phyloP scores from a whole-genome alignment of 2,888 invertebrate species.

The Drosophila dives region DNA sequence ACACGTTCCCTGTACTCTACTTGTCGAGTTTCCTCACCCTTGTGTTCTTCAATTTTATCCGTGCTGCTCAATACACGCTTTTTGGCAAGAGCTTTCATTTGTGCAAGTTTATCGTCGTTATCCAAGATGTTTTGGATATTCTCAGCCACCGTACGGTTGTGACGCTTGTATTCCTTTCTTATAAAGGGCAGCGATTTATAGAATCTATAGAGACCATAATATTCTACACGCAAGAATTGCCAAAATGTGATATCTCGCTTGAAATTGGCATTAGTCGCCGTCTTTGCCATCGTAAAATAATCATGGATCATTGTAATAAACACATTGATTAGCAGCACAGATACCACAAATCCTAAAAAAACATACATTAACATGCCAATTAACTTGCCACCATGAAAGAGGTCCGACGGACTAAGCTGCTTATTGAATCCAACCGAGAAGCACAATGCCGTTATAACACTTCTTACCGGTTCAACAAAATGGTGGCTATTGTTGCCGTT shows the following conservation, averaged over 20 bases:
- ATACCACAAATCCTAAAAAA: constrained; percentile 67
- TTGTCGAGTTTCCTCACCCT: constrained; percentile 21
- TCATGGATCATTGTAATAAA: constrained; percentile 75
- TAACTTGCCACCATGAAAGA: constrained; percentile 70
- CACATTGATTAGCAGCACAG: constrained; percentile 79
- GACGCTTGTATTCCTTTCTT: constrained; percentile 12
- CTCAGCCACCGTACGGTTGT: constrained; percentile 50
- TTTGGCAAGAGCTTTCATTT: neutral
- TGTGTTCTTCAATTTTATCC: neutral
- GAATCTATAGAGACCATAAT: neutral
- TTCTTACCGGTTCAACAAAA: constrained; percentile 60
- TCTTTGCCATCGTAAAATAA: constrained; percentile 64
- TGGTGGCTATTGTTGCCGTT: constrained; percentile 75
- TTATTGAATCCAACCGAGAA: constrained; percentile 76
- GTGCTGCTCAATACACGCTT: neutral
- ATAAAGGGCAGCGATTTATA: neutral
- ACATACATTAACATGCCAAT: constrained; percentile 76
- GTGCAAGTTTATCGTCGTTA: neutral
- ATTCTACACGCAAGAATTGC: constrained; percentile 70
- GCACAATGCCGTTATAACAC: constrained; percentile 70
- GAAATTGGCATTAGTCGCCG: constrained; percentile 18
- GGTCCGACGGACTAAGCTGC: constrained; percentile 49
- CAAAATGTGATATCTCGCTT: constrained; percentile 61
- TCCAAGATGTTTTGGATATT: constrained; percentile 44
- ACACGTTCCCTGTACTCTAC: constrained; percentile 36